Conservation (phyloP, 92 coral and sea anemone genomes). For the Porites evermanni region DNA sequence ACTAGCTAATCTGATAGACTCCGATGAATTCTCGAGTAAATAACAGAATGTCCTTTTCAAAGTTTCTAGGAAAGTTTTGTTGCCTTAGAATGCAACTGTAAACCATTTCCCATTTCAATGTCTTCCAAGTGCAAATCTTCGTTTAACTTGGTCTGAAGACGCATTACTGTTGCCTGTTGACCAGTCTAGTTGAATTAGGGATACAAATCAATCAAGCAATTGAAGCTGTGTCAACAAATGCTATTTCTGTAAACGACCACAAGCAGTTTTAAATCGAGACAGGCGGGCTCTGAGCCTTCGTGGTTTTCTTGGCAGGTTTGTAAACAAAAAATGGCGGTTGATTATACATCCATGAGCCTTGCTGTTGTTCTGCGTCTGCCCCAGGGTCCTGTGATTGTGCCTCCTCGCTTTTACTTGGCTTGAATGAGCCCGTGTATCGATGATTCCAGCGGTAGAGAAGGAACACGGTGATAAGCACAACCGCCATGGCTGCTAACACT, state of each 20-base stretch:
- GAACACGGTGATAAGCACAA: conserved; percentile 63
- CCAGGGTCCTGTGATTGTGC: conserved; percentile 46
- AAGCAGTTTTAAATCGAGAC: conserved; percentile 34
- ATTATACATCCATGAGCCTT: conserved; percentile 49
- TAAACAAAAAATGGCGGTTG: conserved; percentile 77
- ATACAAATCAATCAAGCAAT: background rate
- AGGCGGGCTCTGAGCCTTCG: conserved; percentile 49
- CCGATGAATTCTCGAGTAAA: too few relatives aligned
- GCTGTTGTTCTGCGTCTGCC: conserved; percentile 27
- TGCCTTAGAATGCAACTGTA: too few relatives aligned
- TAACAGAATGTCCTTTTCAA: too few relatives aligned
- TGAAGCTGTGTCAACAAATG: background rate
- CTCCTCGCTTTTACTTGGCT: conserved; percentile 62
- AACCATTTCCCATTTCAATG: too few relatives aligned
- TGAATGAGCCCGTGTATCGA: conserved; percentile 80
- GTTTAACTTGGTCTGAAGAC: too few relatives aligned
- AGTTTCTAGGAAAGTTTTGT: too few relatives aligned
- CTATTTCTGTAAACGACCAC: background rate
- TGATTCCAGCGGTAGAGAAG: conserved; percentile 82
- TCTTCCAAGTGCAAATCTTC: too few relatives aligned
- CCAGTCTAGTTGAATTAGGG: background rate
- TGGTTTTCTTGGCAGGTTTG: conserved; percentile 61
- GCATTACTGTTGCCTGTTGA: too few relatives aligned
- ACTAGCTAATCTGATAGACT: too few relatives aligned
- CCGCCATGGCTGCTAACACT: conserved; percentile 68